Base-by-base conservation (phyloP, 1,140 invertebrate genomes). In the Zelostemma sp. region DNA sequence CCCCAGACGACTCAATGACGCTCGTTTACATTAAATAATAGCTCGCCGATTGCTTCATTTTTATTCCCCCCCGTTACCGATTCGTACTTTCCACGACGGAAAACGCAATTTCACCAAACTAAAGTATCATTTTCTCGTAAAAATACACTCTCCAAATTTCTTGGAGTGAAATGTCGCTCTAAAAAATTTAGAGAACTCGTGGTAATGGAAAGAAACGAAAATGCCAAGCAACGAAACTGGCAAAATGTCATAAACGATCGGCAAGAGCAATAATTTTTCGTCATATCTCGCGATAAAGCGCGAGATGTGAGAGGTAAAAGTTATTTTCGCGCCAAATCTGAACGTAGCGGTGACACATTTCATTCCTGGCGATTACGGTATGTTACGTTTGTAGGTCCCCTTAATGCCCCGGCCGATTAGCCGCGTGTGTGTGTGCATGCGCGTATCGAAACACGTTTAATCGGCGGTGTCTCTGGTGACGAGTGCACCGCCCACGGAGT, bases 401-500 rank as follows among this genome's bases (percentile, higher is more conserved):
- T 63, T 49, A 58, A 63, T 63, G 58, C 57, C 12, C 9, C 41
- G 40, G 45, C 51, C 56, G 62, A 62, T 62, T 71, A 67, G 55
- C 61, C 50, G 54, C 54, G 59, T 56, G 54, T 59, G 60, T 51
- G 56, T 57, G 51, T 67, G 51, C 59, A 65, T 65, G 54, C 63
- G 58, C 57, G 51, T 70, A 74, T 70, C 72, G 72, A 65, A 70
- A 74, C 67, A 69, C 55, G 61, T 73, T 75, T 81, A 82, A 82
- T 82, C 72, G 69, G 49, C 76, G 79, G 74, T 75, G 79, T 79
- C 68, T 74, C 68, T 75, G 74, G 68, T 77, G 77, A 77, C 74
- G 78, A 79, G 72, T 74, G 72, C 58, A 73, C 71, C 81, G 79
- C 83, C 83, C 79, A 84, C 83, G 74, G 61, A 73, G 72, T 75